Percentiles rank a stretch among this genome's conserved stretches.
These are phyloP conservation scores for Grammomys surdaster DNA, from an alignment of 2,113 vertebrate species.

Conservation along the genomic window DNA sequence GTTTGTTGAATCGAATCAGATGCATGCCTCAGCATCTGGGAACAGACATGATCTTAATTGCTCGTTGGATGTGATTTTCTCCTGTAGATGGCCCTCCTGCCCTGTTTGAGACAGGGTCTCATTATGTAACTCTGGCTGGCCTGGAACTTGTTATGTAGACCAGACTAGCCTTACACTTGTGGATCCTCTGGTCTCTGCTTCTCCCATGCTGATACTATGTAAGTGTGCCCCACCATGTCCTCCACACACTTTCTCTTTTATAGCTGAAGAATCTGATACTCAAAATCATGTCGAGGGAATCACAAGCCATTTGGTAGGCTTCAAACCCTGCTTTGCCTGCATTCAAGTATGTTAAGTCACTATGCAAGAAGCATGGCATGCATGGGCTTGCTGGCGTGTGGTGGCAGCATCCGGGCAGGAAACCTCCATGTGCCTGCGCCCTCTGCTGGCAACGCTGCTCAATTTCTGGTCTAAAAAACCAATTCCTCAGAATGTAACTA, in stretches of 20 bases:
- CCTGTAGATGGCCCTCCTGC: neutral
- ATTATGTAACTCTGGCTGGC: neutral
- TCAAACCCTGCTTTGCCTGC: neutral
- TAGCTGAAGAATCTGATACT: neutral
- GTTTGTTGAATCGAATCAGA: neutral
- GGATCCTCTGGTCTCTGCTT: neutral
- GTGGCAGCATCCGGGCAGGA: neutral
- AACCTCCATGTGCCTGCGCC: neutral
- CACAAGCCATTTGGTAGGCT: neutral
- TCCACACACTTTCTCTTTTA: neutral
- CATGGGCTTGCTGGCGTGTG: neutral
- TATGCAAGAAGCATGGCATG: neutral
- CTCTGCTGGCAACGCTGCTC: neutral
- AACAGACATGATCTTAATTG: neutral
- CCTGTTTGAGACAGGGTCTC: neutral
- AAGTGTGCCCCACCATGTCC: neutral
- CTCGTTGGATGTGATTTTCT: neutral
- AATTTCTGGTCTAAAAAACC: neutral
- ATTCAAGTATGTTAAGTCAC: neutral
- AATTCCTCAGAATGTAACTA: neutral
- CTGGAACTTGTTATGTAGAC: neutral
- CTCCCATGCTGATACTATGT: neutral
- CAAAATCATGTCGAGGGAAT: neutral
- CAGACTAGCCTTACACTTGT: neutral
- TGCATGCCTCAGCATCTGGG: neutral